Evolutionary conservation across 2,113 vertebrate genomes (phyloP).

Genomic region (Verasper variegatus): DNA sequence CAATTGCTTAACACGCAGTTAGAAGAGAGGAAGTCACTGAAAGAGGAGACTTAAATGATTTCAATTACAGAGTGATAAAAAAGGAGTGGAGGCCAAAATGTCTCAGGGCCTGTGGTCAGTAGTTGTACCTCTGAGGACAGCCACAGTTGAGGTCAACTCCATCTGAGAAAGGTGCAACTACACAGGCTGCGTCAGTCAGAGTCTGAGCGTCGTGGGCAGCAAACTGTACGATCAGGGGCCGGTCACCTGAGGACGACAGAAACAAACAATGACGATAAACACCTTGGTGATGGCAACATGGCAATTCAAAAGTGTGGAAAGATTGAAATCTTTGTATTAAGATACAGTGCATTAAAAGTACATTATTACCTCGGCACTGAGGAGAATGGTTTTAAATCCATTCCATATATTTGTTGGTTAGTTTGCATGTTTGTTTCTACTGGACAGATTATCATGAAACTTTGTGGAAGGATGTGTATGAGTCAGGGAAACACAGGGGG

Average conservation of each 20-base stretch:
- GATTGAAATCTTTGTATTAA: no score
- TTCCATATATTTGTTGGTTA: no score
- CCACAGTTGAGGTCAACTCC: conserved; percentile 98
- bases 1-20: neutral
- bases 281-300: neutral
- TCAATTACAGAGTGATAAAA: neutral
- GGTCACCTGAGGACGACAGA: conserved; percentile 85
- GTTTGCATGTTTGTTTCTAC: no score
- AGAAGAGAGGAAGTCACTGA: neutral
- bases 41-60: neutral
- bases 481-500: no score
- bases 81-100: neutral
- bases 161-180: conserved; percentile 90
- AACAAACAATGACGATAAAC: neutral
- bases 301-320: no score
- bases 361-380: no score
- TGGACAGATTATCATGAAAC: no score
- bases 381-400: no score
- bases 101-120: neutral
- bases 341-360: no score
- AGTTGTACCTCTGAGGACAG: conserved; percentile 91
- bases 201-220: conserved; percentile 92
- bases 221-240: conserved; percentile 94
- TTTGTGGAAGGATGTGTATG: no score
- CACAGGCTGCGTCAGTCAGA: conserved; percentile 89